These are phyloP conservation scores for Callocephalon fimbriatum DNA, from an alignment of 2,113 vertebrate species.

Conservation along the genomic window DNA sequence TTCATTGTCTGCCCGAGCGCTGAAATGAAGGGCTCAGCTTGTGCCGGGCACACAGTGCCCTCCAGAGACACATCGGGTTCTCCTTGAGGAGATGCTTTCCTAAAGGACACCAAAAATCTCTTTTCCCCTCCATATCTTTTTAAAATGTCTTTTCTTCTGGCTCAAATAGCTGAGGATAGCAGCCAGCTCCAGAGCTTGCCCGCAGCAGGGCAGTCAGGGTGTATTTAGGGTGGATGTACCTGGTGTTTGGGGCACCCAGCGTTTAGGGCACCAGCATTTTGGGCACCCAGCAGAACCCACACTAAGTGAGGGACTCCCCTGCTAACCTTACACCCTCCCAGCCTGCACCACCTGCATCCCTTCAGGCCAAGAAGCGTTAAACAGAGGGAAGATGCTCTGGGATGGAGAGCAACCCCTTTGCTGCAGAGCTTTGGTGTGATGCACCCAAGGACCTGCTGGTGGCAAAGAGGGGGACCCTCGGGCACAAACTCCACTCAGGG, in stretches of 20 bases:
- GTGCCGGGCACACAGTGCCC: neutral
- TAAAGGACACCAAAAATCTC: rapidly evolving
- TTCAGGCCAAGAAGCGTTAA: neutral
- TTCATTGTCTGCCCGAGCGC: neutral
- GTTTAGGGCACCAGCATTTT: neutral
- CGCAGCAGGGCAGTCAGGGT: rapidly evolving
- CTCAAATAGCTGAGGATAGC: rapidly evolving
- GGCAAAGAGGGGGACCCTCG: neutral
- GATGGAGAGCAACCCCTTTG: neutral
- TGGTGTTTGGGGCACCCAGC: rapidly evolving
- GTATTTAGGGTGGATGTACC: neutral
- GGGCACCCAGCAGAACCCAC: neutral
- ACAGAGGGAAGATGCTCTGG: neutral
- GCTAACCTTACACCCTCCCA: neutral
- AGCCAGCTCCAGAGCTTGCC: rapidly evolving
- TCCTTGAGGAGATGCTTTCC: neutral
- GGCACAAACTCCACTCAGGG: neutral
- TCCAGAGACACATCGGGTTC: neutral
- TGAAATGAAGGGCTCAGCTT: rapidly evolving
- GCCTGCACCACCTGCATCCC: neutral
- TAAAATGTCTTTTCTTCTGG: neutral
- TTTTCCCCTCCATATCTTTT: rapidly evolving
- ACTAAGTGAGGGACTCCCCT: rapidly evolving
- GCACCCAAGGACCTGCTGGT: neutral
- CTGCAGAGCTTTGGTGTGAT: neutral